Evolutionary conservation across 2,797 vertebrate genomes (phyloP).

Genomic region (Atherinosoma microstoma): DNA sequence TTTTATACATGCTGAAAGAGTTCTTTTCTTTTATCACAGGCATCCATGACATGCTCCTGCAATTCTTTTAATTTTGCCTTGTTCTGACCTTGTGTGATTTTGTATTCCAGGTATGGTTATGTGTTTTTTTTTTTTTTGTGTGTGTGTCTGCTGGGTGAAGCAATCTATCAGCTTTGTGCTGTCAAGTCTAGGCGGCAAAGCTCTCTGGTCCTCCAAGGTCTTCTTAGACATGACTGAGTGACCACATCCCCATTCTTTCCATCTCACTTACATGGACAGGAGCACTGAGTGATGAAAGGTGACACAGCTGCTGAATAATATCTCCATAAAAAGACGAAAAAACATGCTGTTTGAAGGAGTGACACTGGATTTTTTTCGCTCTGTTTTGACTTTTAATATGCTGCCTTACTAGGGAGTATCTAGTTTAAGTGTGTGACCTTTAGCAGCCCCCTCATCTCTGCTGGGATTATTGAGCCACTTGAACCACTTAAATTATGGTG

Average conservation of each 20-base stretch:
- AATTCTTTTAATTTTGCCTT: slow-evolving; percentile 37
- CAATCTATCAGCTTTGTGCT: slow-evolving; percentile 67
- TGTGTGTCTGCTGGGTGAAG: slow-evolving; percentile 55
- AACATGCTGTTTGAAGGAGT: slow-evolving; percentile 52
- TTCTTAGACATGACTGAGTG: slow-evolving; percentile 83
- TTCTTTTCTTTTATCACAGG: neutral
- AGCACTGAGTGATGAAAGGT: slow-evolving; percentile 63
- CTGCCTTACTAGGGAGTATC: slow-evolving; percentile 56
- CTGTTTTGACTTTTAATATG: neutral
- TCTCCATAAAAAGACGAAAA: slow-evolving; percentile 75
- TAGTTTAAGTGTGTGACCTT: slow-evolving; percentile 72
- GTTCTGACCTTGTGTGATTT: slow-evolving; percentile 54
- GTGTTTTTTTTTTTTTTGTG: slow-evolving; percentile 26
- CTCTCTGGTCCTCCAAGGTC: slow-evolving; percentile 75
- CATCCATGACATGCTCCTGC: neutral
- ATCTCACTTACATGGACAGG: slow-evolving; percentile 73
- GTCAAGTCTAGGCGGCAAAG: slow-evolving; percentile 58
- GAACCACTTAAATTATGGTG: slow-evolving; percentile 31
- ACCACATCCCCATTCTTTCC: slow-evolving; percentile 74
- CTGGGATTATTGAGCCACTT: slow-evolving; percentile 40
- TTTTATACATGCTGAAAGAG: neutral
- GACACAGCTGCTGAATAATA: slow-evolving; percentile 61
- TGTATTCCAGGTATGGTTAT: slow-evolving; percentile 65
- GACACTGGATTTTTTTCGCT: slow-evolving; percentile 43
- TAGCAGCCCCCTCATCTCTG: slow-evolving; percentile 46